Percentiles rank a stretch among this genome's conserved stretches.
Conservation (phyloP, 2,113 vertebrate genomes). For the Chamaea fasciata region DNA sequence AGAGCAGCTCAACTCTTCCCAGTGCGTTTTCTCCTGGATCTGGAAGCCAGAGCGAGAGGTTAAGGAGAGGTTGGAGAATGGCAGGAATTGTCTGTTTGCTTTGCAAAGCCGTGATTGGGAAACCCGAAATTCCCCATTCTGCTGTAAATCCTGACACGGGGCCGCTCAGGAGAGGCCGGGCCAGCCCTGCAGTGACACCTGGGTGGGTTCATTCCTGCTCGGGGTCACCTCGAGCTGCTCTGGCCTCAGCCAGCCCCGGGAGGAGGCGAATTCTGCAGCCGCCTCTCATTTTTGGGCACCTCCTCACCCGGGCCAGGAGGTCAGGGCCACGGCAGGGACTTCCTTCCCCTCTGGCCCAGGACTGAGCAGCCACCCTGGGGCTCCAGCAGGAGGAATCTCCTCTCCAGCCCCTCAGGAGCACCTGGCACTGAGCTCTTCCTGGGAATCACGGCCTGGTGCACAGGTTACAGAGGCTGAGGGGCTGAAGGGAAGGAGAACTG, state of each 20-base stretch:
- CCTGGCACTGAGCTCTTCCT: background rate
- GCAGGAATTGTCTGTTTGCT: background rate
- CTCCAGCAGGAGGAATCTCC: background rate
- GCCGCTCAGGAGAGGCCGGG: background rate
- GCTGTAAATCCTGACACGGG: background rate
- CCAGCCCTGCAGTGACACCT: background rate
- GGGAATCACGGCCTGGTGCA: background rate
- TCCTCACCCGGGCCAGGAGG: background rate
- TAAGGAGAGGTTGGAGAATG: background rate
- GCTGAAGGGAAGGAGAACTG: background rate
- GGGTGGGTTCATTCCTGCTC: background rate
- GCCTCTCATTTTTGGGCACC: slow-evolving; percentile 1
- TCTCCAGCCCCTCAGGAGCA: background rate
- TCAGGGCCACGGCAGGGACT: accelerated
- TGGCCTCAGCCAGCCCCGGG: background rate
- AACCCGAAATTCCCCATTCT: background rate
- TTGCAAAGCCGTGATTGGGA: background rate
- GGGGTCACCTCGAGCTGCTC: background rate
- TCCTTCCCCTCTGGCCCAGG: background rate
- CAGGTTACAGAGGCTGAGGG: background rate
- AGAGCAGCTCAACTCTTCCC: background rate
- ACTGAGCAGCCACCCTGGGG: background rate
- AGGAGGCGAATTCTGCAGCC: slow-evolving; percentile 20
- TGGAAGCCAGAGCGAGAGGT: background rate
- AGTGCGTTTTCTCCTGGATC: background rate